Evolutionary conservation across 1,140 invertebrate genomes (phyloP).

Genomic region (Drosophila azteca): DNA sequence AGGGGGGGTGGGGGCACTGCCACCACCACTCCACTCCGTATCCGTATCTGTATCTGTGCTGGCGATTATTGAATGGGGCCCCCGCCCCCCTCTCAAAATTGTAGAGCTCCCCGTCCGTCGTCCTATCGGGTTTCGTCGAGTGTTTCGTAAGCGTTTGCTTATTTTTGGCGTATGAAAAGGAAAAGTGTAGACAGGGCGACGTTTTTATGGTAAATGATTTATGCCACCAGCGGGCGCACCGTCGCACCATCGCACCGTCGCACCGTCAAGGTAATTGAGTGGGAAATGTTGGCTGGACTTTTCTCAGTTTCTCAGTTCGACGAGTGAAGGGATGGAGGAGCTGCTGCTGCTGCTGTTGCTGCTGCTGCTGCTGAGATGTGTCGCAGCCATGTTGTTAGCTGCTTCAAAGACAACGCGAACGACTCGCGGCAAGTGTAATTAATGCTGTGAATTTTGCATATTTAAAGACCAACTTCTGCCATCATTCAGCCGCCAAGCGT

Average conservation of each 20-base stretch:
- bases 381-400: slow-evolving; percentile 68
- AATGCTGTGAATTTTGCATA: slow-evolving; percentile 81
- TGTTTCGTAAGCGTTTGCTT: slow-evolving; percentile 76
- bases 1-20: too few species aligned
- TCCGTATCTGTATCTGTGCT: slow-evolving; percentile 47
- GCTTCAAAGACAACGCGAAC: slow-evolving; percentile 74
- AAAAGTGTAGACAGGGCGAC: slow-evolving; percentile 78
- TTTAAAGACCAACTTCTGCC: slow-evolving; percentile 66
- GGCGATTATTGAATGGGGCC: slow-evolving; percentile 71
- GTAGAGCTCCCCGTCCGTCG: background rate
- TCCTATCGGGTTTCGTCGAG: slow-evolving; percentile 57
- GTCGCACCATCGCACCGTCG: slow-evolving; percentile 69
- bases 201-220: slow-evolving; percentile 81
- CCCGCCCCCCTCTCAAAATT: background rate
- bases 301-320: slow-evolving; percentile 22
- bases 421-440: slow-evolving; percentile 75
- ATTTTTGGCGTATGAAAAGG: slow-evolving; percentile 79
- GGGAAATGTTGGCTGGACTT: slow-evolving; percentile 63
- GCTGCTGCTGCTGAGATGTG: background rate
- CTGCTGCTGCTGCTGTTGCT: too few species aligned
- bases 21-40: slow-evolving; percentile 22
- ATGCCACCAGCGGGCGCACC: slow-evolving; percentile 68
- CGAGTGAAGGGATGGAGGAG: slow-evolving; percentile 20
- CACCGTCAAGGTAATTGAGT: slow-evolving; percentile 79
- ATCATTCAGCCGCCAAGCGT: slow-evolving; percentile 53